These are phyloP conservation scores for Puntigrus tetrazona DNA, from an alignment of 2,113 vertebrate species.

Conservation along the genomic window DNA sequence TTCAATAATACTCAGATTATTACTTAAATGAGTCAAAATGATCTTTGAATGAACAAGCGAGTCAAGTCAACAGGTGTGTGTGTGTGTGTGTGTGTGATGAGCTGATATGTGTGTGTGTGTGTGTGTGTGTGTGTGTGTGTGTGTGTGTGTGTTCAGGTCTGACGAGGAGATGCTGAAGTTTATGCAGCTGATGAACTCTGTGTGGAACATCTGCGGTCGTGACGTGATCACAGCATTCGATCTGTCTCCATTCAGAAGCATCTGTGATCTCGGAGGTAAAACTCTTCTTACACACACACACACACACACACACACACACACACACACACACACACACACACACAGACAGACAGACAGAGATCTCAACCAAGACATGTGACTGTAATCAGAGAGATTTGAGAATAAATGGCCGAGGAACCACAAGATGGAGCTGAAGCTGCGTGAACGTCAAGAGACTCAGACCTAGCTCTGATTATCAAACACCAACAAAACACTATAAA, in stretches of 20 bases:
- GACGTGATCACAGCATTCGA: constrained; percentile 84
- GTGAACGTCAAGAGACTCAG: not conserved
- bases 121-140: not conserved
- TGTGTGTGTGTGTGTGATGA: not conserved
- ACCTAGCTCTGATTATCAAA: not conserved
- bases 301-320: too few relatives aligned
- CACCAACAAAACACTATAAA: too few relatives aligned
- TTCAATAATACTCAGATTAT: too few relatives aligned
- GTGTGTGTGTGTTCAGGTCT: constrained; percentile 73
- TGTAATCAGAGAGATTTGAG: not conserved
- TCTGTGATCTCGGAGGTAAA: constrained; percentile 90
- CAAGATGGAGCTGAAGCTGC: not conserved
- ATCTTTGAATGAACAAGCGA: too few relatives aligned
- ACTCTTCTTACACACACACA: too few relatives aligned
- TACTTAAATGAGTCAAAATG: too few relatives aligned
- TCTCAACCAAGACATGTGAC: not conserved
- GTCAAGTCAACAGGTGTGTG: not conserved
- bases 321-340: too few relatives aligned
- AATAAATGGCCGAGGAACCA: not conserved
- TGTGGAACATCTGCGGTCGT: constrained; percentile 84
- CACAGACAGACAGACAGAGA: too few relatives aligned
- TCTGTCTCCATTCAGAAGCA: constrained; percentile 77
- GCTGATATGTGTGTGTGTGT: constrained; percentile 30
- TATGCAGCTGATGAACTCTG: constrained; percentile 84
- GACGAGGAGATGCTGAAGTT: constrained; percentile 84